phyloP scores from a whole-genome alignment of 2,797 vertebrate species.

The Poeciliopsis presidionis region DNA sequence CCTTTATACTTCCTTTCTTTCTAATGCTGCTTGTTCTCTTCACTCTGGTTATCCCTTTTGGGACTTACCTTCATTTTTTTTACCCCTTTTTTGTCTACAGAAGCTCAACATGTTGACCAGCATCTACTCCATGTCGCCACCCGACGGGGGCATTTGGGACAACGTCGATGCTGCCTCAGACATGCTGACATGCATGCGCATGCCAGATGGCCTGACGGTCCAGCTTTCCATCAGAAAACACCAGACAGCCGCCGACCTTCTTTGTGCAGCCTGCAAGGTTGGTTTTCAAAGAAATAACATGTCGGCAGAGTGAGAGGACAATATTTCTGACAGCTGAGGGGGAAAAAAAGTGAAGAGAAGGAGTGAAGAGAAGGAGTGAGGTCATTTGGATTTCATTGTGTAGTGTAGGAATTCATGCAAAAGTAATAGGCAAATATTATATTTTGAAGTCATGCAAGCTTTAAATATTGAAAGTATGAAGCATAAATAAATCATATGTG shows the following conservation, averaged over 20 bases:
- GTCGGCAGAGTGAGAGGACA: slow-evolving; percentile 1
- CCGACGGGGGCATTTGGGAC: slow-evolving; percentile 82
- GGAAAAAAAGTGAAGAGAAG: background rate
- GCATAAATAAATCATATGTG: background rate
- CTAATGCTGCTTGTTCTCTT: background rate
- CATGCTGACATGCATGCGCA: slow-evolving; percentile 77
- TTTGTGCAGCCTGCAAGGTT: slow-evolving; percentile 91
- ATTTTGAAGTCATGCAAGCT: background rate
- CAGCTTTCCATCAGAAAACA: slow-evolving; percentile 84
- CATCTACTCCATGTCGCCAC: slow-evolving; percentile 81
- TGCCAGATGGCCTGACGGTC: slow-evolving; percentile 83
- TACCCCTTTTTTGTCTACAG: slow-evolving; percentile 46
- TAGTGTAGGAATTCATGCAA: background rate
- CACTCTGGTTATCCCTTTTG: background rate
- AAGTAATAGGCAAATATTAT: background rate
- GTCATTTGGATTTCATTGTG: background rate
- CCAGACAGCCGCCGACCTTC: slow-evolving; percentile 84
- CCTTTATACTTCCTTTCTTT: slow-evolving; percentile 1
- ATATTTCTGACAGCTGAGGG: slow-evolving; percentile 7
- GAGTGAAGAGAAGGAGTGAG: background rate
- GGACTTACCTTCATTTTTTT: background rate
- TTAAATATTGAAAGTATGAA: background rate
- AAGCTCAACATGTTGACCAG: slow-evolving; percentile 84
- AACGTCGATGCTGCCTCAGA: slow-evolving; percentile 65
- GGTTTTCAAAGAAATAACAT: slow-evolving; percentile 39